Evolutionary conservation across 2,797 vertebrate species (phyloP).

Genomic region (Naso thynnoides): DNA sequence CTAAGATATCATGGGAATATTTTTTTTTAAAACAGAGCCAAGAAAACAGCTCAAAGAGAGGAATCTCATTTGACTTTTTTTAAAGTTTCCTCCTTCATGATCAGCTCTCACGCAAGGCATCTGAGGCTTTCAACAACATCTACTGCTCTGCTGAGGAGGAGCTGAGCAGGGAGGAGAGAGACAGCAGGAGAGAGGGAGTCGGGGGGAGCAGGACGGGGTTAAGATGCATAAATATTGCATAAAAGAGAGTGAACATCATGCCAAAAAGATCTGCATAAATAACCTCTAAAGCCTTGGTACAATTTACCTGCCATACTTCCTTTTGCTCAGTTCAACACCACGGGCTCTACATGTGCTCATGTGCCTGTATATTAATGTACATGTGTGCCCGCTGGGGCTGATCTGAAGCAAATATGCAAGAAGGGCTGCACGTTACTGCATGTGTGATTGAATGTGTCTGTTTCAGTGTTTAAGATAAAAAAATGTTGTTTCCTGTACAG

Average conservation of each 20-base stretch:
- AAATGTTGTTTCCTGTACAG: constrained; percentile 22
- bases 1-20: constrained; percentile 4
- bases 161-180: constrained; percentile 36
- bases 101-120: constrained; percentile 50
- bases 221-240: constrained; percentile 82
- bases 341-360: neutral
- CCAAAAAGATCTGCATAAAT: constrained; percentile 72
- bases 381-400: constrained; percentile 12
- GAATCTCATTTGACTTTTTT: constrained; percentile 24
- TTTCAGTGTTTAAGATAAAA: constrained; percentile 46
- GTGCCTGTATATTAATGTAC: neutral
- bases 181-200: constrained; percentile 48
- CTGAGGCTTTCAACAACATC: constrained; percentile 55
- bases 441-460: neutral
- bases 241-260: constrained; percentile 63
- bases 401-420: constrained; percentile 23
- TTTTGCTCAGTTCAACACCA: constrained; percentile 24
- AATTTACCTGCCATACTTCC: constrained; percentile 43
- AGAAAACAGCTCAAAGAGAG: constrained; percentile 42
- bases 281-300: constrained; percentile 54
- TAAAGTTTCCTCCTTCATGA: constrained; percentile 48
- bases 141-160: constrained; percentile 40
- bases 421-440: neutral
- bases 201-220: constrained; percentile 37
- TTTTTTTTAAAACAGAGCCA: neutral